These are phyloP conservation scores for Hippocampus guttulatus DNA, from an alignment of 2,113 vertebrate species.

Conservation along the genomic window DNA sequence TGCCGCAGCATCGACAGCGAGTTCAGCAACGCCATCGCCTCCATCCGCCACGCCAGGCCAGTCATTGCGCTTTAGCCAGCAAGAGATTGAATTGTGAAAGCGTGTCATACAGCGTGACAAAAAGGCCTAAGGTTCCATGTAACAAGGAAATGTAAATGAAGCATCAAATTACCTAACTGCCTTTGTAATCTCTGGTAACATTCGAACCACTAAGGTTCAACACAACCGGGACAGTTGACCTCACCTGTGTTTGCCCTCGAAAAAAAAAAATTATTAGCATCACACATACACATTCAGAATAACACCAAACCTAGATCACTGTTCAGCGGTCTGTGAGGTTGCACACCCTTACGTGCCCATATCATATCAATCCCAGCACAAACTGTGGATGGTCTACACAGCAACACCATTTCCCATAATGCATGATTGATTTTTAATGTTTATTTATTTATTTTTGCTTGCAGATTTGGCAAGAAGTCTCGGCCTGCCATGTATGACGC, in stretches of 20 bases:
- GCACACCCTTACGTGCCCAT: neutral
- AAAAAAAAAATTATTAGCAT: too few species aligned
- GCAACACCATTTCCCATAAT: neutral
- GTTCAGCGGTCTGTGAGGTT: neutral
- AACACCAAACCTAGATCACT: neutral
- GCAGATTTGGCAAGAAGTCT: constrained; percentile 96
- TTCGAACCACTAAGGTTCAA: too few species aligned
- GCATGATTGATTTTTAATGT: neutral
- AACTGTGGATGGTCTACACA: neutral
- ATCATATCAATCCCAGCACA: neutral
- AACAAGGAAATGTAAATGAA: too few species aligned
- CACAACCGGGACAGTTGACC: too few species aligned
- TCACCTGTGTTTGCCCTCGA: too few species aligned
- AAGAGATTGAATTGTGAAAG: neutral
- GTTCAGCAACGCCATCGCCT: constrained; percentile 92
- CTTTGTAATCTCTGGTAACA: too few species aligned
- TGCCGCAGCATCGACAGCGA: constrained; percentile 98
- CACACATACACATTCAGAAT: too few species aligned
- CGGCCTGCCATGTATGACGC: constrained; percentile 96
- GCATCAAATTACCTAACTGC: too few species aligned
- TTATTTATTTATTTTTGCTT: constrained; percentile 24
- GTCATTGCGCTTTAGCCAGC: neutral
- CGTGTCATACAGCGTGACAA: neutral
- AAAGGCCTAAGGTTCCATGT: too few species aligned
- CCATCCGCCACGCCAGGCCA: constrained; percentile 95